Base-by-base conservation (phyloP, 2,797 vertebrate species). In the Betta splendens region DNA sequence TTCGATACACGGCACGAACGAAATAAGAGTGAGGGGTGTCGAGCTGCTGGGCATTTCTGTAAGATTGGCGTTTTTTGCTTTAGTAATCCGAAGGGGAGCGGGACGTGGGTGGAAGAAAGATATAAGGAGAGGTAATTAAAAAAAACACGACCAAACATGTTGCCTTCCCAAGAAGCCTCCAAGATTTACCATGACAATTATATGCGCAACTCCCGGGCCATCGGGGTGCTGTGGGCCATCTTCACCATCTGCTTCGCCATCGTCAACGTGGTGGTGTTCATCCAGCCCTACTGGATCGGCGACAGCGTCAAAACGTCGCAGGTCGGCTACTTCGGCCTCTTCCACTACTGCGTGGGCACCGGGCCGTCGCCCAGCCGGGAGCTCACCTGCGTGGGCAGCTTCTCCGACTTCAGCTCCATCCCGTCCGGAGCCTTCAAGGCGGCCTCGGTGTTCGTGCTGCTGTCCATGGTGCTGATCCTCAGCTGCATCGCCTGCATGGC, bases 221-320 rank as follows among this genome's bases (percentile, higher is more conserved):
- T 97, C 91, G 95, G 95, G 75, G 94, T 97, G 80, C 92, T 97
- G 38, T 97, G 95, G 95, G 95, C 95, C 90, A 96, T 97, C 89
- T 96, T 98, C 91, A 98, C 96, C 93, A 96, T 98, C 91, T 97
- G 95, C 92, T 96, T 98, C 88, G 96, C 96, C 91, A 97, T 98
- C 91, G 94, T 98, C 89, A 96, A 96, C 89, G 96, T 98, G 91
- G 95, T 98, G 93, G 94, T 96, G 82, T 97, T 98, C 93, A 96
- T 96, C 80, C 95, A 97, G 88, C 95, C 96, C 85, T 98, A 96
- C 93, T 98, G 96, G 96, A 94, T 98, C 89, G 96, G 96, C 79
- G 96, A 98, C 94, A 97, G 95, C 88, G 93, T 96, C 87, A 94
- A 91, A 92, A 98, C 95, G 67, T 95, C 95, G 69, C 94, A 95